Conservation (phyloP, 2,113 vertebrate species). For the Fregata magnificens region DNA sequence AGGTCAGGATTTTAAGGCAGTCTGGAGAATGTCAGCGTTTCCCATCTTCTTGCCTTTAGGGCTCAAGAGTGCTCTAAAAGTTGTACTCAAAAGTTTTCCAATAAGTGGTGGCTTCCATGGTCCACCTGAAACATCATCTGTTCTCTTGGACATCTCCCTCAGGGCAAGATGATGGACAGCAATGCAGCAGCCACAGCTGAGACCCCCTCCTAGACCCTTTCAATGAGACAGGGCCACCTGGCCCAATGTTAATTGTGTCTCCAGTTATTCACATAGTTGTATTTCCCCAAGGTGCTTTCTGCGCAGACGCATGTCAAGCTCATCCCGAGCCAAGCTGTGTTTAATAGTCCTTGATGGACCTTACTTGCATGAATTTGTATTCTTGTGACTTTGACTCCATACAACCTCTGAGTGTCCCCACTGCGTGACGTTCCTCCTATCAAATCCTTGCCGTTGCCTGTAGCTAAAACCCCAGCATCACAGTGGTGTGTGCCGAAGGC, state of each 20-base stretch:
- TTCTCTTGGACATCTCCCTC: neutral
- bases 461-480: neutral
- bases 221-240: neutral
- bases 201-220: neutral
- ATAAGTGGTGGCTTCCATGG: neutral
- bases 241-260: neutral
- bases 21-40: neutral
- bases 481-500: accelerated
- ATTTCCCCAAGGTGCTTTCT: neutral
- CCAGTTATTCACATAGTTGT: neutral
- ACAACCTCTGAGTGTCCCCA: neutral
- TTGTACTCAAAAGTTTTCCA: neutral
- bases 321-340: neutral
- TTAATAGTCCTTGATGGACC: neutral
- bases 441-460: accelerated
- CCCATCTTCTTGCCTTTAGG: neutral
- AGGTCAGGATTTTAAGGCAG: neutral
- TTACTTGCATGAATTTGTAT: neutral
- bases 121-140: neutral
- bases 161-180: neutral
- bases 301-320: neutral
- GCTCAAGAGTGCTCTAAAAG: neutral
- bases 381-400: neutral
- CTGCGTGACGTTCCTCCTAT: neutral
- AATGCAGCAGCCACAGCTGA: neutral